Conservation (phyloP, 2,888 invertebrate species). For the Steromphala cineraria region DNA sequence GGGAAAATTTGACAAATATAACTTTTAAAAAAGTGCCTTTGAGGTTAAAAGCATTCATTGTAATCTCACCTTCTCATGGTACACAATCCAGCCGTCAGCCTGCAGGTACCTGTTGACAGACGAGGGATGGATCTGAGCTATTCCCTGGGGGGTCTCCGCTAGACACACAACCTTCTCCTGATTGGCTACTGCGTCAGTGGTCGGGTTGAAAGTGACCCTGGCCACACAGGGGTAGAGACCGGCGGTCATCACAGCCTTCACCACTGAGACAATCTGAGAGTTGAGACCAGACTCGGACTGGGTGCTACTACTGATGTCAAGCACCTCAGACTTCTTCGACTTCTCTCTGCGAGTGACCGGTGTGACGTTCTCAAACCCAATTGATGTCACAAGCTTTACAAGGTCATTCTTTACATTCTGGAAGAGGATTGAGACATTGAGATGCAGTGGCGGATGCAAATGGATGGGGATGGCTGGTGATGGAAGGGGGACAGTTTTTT, state of each 20-base stretch:
- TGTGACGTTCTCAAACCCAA: conserved; percentile 54
- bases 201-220: conserved; percentile 50
- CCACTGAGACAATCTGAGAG: conserved; percentile 52
- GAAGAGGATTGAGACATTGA: conserved; percentile 23
- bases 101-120: conserved; percentile 69
- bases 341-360: neutral
- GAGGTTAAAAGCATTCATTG: too few relatives aligned
- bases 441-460: too few relatives aligned
- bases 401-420: conserved; percentile 70
- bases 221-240: conserved; percentile 91
- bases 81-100: conserved; percentile 67
- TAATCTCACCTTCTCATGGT: conserved; percentile 68
- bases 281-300: conserved; percentile 46
- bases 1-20: too few relatives aligned
- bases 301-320: conserved; percentile 51
- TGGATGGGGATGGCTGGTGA: too few relatives aligned
- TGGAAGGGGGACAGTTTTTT: too few relatives aligned
- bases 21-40: too few relatives aligned
- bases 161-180: conserved; percentile 55
- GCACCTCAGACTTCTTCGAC: conserved; percentile 36
- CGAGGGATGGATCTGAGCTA: conserved; percentile 66
- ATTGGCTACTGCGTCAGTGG: conserved; percentile 59
- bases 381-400: conserved; percentile 60
- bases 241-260: conserved; percentile 86
- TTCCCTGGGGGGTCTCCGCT: conserved; percentile 67